phyloP scores from a whole-genome alignment of 2,797 vertebrate species.

The Odontamblyopus rebecca region DNA sequence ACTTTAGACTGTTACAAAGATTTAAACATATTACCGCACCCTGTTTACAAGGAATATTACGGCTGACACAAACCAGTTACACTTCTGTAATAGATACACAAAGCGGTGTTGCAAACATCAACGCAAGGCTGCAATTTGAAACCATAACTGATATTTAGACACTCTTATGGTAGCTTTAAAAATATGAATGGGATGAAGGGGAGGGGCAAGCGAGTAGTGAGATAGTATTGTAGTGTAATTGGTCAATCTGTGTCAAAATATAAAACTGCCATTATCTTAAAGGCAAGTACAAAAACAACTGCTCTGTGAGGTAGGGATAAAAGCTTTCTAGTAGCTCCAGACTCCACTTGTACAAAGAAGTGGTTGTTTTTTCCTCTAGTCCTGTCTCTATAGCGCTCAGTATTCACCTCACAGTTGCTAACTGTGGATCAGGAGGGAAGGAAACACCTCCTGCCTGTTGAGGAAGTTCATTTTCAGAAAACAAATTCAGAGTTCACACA shows the following conservation, averaged over 20 bases:
- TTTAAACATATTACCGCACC: conserved; percentile 41
- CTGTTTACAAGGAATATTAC: conserved; percentile 47
- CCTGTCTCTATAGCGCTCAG: conserved; percentile 70
- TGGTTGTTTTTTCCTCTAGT: conserved; percentile 74
- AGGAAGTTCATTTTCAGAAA: conserved; percentile 76
- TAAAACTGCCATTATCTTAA: conserved; percentile 29
- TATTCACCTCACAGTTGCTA: conserved; percentile 75
- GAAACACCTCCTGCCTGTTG: conserved; percentile 75
- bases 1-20: conserved; percentile 6
- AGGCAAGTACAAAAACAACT: conserved; percentile 38
- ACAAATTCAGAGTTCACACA: conserved; percentile 66
- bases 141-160: conserved; percentile 74
- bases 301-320: conserved; percentile 34
- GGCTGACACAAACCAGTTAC: conserved; percentile 72
- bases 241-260: conserved; percentile 51
- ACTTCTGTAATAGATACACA: conserved; percentile 70
- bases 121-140: conserved; percentile 71
- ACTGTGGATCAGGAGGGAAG: conserved; percentile 67
- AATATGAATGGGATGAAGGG: conserved; percentile 64
- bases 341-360: conserved; percentile 66
- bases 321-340: conserved; percentile 58
- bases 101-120: conserved; percentile 72
- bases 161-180: conserved; percentile 50
- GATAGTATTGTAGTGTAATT: conserved; percentile 37
- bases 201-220: conserved; percentile 14